Evolutionary conservation across 2,888 invertebrate species (phyloP), one percentile per base, ranked within the genome.

Genomic region (Arrhopalites spinosus): DNA sequence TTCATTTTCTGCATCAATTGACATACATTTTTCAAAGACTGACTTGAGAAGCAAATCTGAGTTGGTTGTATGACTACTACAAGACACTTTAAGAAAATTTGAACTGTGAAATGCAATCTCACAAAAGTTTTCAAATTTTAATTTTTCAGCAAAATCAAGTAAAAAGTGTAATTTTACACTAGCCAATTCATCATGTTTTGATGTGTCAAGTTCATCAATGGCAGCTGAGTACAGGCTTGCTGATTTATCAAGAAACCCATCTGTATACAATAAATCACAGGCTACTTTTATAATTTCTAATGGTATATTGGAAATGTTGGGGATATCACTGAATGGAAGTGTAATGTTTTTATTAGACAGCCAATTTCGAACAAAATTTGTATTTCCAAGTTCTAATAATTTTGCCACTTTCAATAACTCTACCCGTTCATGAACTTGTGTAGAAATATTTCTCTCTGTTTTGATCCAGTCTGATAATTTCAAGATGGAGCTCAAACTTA

Each of bases 381-480:
- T 7, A 64, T 73, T 73, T n/a, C 30, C 50, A 2, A 20, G 7
- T 27, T 45, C n/a, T 13, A 73, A 20, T 17, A 73, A 47, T 20
- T 45, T 63, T 7, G 25, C 20, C 29, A 66, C 20, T 29, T 73
- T 27, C 17, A 63, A 25, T 15, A 64, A n/a, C 25, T 36, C 5
- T 11, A 64, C n/a, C 15, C 27, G 2, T 8, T 47, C 64, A 23
- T 15, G 15, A 17, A 73, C 27, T 30, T 64, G 29, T 43, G 27
- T 11, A 1, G 73, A 25, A 20, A 50, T 5, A 64, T 64, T 64
- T 8, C 7, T 20, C 15, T 73, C 64, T 2, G 20, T 15, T 27
- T 73, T 63, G n/a, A 25, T 27, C 73, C 66, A 66, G 17, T 47
- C 29, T 3, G 23, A 45, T 45, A 73, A 29, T 50, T 73, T 73